Conservation (phyloP, 1,140 invertebrate species). For the Gonioctena quinquepunctata region DNA sequence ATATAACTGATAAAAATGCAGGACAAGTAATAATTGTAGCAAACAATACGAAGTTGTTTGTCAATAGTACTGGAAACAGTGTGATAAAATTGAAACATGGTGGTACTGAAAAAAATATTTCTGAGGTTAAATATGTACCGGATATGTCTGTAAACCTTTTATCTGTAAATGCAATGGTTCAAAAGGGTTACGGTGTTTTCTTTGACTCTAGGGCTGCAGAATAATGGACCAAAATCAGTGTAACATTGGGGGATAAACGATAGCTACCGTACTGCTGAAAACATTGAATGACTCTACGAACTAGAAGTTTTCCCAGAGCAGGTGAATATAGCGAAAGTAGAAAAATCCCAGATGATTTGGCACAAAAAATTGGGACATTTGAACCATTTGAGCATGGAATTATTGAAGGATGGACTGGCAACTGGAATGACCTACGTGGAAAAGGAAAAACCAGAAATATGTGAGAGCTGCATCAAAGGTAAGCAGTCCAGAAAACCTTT, state of each 20-base stretch:
- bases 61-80: constrained; percentile 10
- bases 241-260: too few relatives aligned
- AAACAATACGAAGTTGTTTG: constrained; percentile 13
- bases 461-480: constrained; percentile 30
- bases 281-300: too few relatives aligned
- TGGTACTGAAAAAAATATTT: constrained; percentile 9
- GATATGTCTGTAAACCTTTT: constrained; percentile 30
- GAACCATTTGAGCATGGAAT: constrained; percentile 22
- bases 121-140: constrained; percentile 27
- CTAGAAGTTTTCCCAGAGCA: too few relatives aligned
- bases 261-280: too few relatives aligned
- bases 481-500: constrained; percentile 30
- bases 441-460: constrained; percentile 6
- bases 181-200: constrained; percentile 20
- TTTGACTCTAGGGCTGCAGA: constrained; percentile 22
- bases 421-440: constrained; percentile 7
- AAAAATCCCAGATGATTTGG: constrained; percentile 28
- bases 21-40: constrained; percentile 19
- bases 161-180: constrained; percentile 27
- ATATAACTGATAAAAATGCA: constrained; percentile 9
- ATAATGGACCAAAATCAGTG: too few relatives aligned
- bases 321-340: too few relatives aligned
- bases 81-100: constrained; percentile 10
- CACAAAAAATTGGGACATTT: constrained; percentile 31
- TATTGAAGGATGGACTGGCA: constrained; percentile 25